These are phyloP conservation scores for Zygaena filipendulae DNA, from an alignment of 2,888 invertebrate genomes.

Conservation along the genomic window DNA sequence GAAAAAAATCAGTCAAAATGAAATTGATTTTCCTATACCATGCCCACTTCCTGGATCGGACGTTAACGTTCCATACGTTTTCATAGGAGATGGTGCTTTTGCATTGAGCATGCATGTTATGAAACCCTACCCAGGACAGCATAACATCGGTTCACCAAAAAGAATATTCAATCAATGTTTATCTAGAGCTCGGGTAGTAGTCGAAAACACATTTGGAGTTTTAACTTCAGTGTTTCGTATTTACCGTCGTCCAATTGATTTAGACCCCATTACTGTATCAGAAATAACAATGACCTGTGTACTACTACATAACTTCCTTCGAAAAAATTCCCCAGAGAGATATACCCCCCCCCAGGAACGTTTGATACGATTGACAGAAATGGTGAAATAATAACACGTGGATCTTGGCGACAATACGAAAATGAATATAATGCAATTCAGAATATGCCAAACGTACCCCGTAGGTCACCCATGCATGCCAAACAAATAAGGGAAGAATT, in stretches of 20 bases:
- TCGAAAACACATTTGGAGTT: slow-evolving; percentile 19
- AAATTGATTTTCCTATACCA: slow-evolving; percentile 18
- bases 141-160: slow-evolving; percentile 6
- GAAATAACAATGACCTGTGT: slow-evolving; percentile 16
- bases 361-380: slow-evolving; percentile 11
- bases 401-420: slow-evolving; percentile 13
- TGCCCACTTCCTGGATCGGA: slow-evolving; percentile 11
- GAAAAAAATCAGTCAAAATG: slow-evolving; percentile 18
- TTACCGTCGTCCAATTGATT: slow-evolving; percentile 12
- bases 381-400: slow-evolving; percentile 7
- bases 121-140: slow-evolving; percentile 13
- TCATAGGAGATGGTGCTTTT: slow-evolving; percentile 17
- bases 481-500: slow-evolving; percentile 10
- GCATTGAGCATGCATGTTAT: slow-evolving; percentile 13
- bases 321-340: slow-evolving; percentile 13
- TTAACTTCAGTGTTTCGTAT: slow-evolving; percentile 14
- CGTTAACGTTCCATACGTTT: slow-evolving; percentile 13
- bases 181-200: slow-evolving; percentile 13
- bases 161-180: slow-evolving; percentile 6
- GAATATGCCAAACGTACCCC: slow-evolving; percentile 15
- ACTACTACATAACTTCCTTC: slow-evolving; percentile 17
- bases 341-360: slow-evolving; percentile 14
- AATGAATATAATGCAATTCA: slow-evolving; percentile 14
- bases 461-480: slow-evolving; percentile 16
- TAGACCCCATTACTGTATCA: slow-evolving; percentile 11